Conservation (phyloP, 2,888 invertebrate species). For the Patella depressa region DNA sequence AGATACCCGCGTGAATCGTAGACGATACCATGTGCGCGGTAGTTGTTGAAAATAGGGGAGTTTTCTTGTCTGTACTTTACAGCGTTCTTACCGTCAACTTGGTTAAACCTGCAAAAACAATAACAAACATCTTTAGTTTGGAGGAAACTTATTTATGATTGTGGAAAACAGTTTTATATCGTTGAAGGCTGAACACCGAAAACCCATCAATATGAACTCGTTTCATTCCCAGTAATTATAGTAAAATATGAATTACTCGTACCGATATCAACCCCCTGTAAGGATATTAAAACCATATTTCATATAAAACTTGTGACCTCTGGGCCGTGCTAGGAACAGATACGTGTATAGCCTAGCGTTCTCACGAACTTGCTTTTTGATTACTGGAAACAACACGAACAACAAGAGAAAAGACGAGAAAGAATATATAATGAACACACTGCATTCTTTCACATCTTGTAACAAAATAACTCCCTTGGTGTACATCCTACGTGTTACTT, state of each 20-base stretch:
- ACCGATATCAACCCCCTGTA: neutral
- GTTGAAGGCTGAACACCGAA: too few relatives aligned
- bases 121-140: neutral
- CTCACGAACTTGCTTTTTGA: too few relatives aligned
- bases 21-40: neutral
- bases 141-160: neutral
- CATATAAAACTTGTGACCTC: neutral
- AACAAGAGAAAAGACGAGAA: too few relatives aligned
- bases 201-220: neutral
- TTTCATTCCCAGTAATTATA: neutral
- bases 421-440: too few relatives aligned
- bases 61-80: neutral
- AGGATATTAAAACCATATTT: slow-evolving; percentile 4
- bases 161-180: too few relatives aligned
- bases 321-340: too few relatives aligned
- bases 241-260: neutral
- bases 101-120: slow-evolving; percentile 2
- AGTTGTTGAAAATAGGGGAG: neutral
- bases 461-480: neutral
- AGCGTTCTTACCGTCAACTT: neutral
- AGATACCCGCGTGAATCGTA: slow-evolving; percentile 4
- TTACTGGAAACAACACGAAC: too few relatives aligned
- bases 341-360: too few relatives aligned
- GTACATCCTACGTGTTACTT: neutral
- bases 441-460: slow-evolving; percentile 8